Base-by-base conservation (phyloP, 2,113 vertebrate genomes). In the Campylomormyrus numenius region DNA sequence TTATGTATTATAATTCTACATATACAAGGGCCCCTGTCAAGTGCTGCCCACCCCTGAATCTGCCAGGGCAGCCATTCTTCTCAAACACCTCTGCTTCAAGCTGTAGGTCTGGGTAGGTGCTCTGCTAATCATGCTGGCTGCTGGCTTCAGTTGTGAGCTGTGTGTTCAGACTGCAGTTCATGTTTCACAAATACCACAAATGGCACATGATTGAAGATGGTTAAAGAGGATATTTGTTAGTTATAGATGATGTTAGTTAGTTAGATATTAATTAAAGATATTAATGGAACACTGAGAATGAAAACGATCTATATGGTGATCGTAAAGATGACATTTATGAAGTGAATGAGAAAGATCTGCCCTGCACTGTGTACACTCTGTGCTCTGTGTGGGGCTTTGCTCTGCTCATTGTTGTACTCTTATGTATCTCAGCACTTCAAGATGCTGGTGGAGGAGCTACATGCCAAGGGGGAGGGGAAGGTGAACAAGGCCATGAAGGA, bases 391-490 rank as follows among this genome's bases (percentile, higher is more conserved):
- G 42, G 13, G 53, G 6, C 53, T 46, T n/a, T 87, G n/a, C 9
- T 90, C 24, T 19, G 27, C 27, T 58, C 17, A 56, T 84, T 52
- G 70, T 90, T 39, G 56, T 15, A 88, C 86, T 90, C 24, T 89
- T 89, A 52, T n/a, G 45, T 24, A 21, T 90, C 8, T 90, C 92
- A 99, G 98, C 98, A 99, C 92, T 99, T 99, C 94, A 99, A 99
- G 92, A 95, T 97, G 88, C 94, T 99, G 92, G 96, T 99, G 53
- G 96, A 97, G 0, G 96, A 96, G n/a, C 93, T 99, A 86, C 96
- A 98, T 87, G 97, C 97, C 70, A 99, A 98, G 94, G 98, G 98
- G 62, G 96, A 98, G 88, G 98, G 98, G 3, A 96, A 96, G 8
- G 97, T 99, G 91, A 97, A 93, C 91, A 97, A 96, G 84, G 98